Percentiles rank a stretch among this genome's conserved stretches.
phyloP scores from a whole-genome alignment of 2,888 invertebrate genomes.

The Rhagophthalmus giganteus region DNA sequence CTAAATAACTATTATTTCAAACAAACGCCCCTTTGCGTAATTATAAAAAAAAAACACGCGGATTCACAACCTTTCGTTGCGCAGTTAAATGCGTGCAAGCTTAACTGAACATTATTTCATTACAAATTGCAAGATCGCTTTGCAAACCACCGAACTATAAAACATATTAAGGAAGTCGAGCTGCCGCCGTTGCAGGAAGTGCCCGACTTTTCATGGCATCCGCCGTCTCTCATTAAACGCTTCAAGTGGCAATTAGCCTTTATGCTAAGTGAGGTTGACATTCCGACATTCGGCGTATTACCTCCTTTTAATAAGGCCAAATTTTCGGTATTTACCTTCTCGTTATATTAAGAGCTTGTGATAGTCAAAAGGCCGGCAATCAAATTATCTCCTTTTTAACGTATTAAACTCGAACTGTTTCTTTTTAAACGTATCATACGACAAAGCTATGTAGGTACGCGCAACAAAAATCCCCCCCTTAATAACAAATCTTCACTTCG shows the following conservation, averaged over 20 bases:
- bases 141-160: constrained; percentile 37
- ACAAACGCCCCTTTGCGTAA: not conserved
- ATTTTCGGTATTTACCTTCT: not conserved
- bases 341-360: not conserved
- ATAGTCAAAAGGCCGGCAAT: too few species aligned
- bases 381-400: not conserved
- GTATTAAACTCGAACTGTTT: too few species aligned
- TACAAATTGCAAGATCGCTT: constrained; percentile 35
- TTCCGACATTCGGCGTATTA: constrained; percentile 25
- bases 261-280: constrained; percentile 50
- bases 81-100: constrained; percentile 8
- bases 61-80: not conserved
- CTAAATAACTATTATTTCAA: too few species aligned
- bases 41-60: not conserved
- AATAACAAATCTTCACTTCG: constrained; percentile 7
- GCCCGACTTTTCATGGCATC: constrained; percentile 37
- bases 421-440: too few species aligned
- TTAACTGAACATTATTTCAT: constrained; percentile 18
- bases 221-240: constrained; percentile 54
- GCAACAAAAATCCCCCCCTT: not conserved
- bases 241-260: constrained; percentile 56
- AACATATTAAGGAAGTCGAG: constrained; percentile 40
- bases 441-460: not conserved
- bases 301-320: constrained; percentile 31
- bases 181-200: constrained; percentile 31